Evolutionary conservation across 2,888 invertebrate species (phyloP).

Genomic region (Leptopilina syphax): DNA sequence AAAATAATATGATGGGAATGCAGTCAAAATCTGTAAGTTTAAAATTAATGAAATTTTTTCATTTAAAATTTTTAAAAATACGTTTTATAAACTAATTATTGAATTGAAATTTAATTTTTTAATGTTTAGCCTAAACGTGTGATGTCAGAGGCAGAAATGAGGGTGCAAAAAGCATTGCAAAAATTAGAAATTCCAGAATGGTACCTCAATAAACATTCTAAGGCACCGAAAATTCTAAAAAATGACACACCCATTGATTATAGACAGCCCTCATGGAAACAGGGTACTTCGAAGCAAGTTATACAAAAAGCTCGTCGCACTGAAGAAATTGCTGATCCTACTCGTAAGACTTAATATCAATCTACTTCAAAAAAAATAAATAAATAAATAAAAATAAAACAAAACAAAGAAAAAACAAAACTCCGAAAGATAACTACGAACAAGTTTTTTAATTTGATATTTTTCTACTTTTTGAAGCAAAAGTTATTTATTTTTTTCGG

Average conservation of each 20-base stretch:
- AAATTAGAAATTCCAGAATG: conserved; percentile 65
- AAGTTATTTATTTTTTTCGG: too few relatives aligned
- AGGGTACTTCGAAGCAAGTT: conserved; percentile 5
- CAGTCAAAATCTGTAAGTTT: conserved; percentile 52
- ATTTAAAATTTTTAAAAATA: background rate
- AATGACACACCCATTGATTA: conserved; percentile 59
- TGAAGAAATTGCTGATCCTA: conserved; percentile 11
- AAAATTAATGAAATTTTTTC: background rate
- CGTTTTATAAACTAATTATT: background rate
- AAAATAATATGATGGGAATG: conserved; percentile 55
- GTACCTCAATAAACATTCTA: conserved; percentile 61
- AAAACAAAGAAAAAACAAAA: too few relatives aligned
- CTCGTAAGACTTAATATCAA: conserved; percentile 10
- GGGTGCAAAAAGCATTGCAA: conserved; percentile 60
- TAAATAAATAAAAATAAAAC: too few relatives aligned
- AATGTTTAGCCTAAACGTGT: conserved; percentile 51
- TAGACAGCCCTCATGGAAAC: conserved; percentile 63
- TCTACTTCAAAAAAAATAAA: too few relatives aligned
- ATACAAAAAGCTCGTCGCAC: conserved; percentile 30
- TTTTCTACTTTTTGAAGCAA: too few relatives aligned
- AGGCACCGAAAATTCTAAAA: conserved; percentile 60
- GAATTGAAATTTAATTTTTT: background rate
- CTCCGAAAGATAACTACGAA: too few relatives aligned
- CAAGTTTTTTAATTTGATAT: too few relatives aligned
- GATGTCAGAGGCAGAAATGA: conserved; percentile 64